Evolutionary conservation across 1,140 invertebrate species (phyloP), one percentile per base, ranked within the genome.

Genomic region (Lepidurus arcticus): DNA sequence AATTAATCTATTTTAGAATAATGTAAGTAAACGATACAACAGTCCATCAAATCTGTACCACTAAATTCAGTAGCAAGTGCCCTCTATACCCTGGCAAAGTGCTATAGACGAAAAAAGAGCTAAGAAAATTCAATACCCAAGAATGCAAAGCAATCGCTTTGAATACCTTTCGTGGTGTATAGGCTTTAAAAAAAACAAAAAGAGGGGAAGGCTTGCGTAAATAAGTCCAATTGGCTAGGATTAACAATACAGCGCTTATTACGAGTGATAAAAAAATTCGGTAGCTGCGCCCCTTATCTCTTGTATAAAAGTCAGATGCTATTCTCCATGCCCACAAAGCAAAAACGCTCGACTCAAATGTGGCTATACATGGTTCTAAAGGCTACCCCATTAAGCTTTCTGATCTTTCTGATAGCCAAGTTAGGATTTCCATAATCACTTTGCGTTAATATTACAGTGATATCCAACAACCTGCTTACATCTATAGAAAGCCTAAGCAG

Each of bases 371-470:
- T 65, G 53, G 53, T 13, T 65, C 53, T 9, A 65, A 65, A 65
- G 53, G 53, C 13, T 65, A 13, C 53, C 21, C 53, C 53, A 65
- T 65, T 65, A 65, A 65, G 53, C 53, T 65, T 65, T 65, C 53
- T 16, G 53, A 65, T 65, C 53, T 13, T 65, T 13, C 16, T 21
- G 53, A 65, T 65, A 65, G 53, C 53, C 53, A 65, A 65, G 16
- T 65, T 65, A 9, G 53, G 53, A 13, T 65, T 16, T 65, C 53
- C 53, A 65, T 65, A 65, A 65, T 65, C 53, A 21, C 53, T 65
- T 65, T 65, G 53, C 16, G 13, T 65, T 65, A 65, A 65, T 21
- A 65, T 65, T 65, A 65, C 53, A 65, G 53, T 65, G 53, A 65
- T 65, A 65, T 65, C 53, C 53, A 34, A 34, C 34, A 34, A 34